Base-by-base conservation (phyloP, 2,797 vertebrate species). In the Mus caroli region DNA sequence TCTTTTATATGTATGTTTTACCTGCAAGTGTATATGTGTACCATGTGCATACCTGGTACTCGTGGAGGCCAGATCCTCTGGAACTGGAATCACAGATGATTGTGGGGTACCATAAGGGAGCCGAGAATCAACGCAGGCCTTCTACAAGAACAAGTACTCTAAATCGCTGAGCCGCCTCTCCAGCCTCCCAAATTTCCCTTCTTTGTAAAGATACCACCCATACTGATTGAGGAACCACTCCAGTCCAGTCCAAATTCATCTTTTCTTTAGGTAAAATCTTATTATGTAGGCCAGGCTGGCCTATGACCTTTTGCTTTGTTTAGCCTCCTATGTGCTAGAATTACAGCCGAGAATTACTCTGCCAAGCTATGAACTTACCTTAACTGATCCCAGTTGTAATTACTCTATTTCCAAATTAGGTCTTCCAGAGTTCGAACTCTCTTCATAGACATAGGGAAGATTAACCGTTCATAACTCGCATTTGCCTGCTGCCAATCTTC, bases 391-490 rank as follows among this genome's bases (percentile, higher is more conserved):
- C 13, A 77, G 62, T 24, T 92, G 46, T 64, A 43, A 52, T 62
- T 17, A 91, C 26, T 34, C 14, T 88, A 3, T 84, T 94, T 96
- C 69, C 69, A 93, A 94, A 78, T 91, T 88, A 90, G 11, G 37
- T 87, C 79, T 83, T 31, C 71, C 56, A 93, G 26, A 26, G 31
- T 50, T 76, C 58, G 11, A 14, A 50, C 31, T 9, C 37, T 67
- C 5, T 34, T 87, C 76, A 46, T 71, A 46, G 54, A 46, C 80
- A 62, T 62, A 75, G 52, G 17, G n/a, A 46, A 56, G 34, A 50
- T 56, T 67, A 37, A 78, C 43, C 67, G 34, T 92, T 90, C 26
- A 87, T 20, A 78, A 58, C 28, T 82, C 77, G 79, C 20, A 2
- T 76, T 19, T 84, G 15, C 46, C 28, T 87, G 13, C 37, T 73